Base-by-base conservation (phyloP, 23 tunicate species). In the Trididemnum clinides region DNA sequence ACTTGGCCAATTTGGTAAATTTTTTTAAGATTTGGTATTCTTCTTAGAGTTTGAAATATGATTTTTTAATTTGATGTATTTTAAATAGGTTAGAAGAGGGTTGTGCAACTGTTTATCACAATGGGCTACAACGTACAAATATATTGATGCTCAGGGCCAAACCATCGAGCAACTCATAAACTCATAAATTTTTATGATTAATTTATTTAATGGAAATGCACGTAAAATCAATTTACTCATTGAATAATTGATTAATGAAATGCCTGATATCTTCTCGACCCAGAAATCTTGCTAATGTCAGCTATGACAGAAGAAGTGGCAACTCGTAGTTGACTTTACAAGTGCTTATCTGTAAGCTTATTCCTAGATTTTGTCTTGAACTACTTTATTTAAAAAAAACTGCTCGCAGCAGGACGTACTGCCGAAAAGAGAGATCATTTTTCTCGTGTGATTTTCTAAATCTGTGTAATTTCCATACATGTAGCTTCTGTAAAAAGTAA, bases 331-430 rank as follows among this genome's bases (percentile, higher is more conserved):
- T 30, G 38, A 71, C 38, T 71, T 71, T 10, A 33, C 77, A 71
- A 71, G 77, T 71, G 77, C 77, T 71, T 37, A 71, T 71, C 77
- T 30, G 77, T 71, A 71, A 71, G 77, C 77, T 71, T 36, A 71
- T 71, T 71, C 77, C 77, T n/a, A n/a, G n/a, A n/a, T n/a, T n/a
- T n/a, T n/a, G n/a, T n/a, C n/a, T n/a, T n/a, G n/a, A n/a, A n/a
- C 30, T 36, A 36, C 28, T 71, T 71, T 71, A 26, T 63, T 63
- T 63, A 22, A 63, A 63, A 63, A 63, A 22, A 63, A 63, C 71
- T 63, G 71, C 71, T 63, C 71, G 20, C 71, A 63, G 71, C 71
- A 63, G 71, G 12, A 63, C 20, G 71, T 12, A 22, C 71, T 63
- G 54, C 54, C 54, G 54, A 44, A 44, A 44, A 44, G n/a, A n/a